phyloP scores from a whole-genome alignment of 2,888 invertebrate genomes.

The Luperina testacea region DNA sequence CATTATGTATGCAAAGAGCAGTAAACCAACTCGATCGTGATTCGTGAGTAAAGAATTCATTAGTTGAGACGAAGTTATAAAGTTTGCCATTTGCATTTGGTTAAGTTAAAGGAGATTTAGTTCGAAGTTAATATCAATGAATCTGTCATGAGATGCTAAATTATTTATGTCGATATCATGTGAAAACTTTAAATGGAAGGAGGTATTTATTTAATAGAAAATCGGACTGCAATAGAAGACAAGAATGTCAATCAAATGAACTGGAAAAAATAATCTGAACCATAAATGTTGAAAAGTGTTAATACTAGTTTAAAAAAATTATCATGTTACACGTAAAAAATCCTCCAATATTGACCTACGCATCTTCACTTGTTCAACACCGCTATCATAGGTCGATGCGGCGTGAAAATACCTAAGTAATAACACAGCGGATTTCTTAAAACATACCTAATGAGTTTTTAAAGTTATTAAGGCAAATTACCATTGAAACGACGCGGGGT shows the following conservation, averaged over 20 bases:
- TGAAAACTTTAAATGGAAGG: not conserved
- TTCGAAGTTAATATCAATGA: constrained; percentile 38
- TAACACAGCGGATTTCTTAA: constrained; percentile 72
- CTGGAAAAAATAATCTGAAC: not conserved
- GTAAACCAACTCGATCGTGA: constrained; percentile 54
- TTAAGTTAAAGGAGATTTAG: constrained; percentile 42
- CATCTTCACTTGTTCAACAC: constrained; percentile 13
- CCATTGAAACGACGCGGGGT: constrained; percentile 78
- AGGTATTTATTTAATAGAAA: not conserved
- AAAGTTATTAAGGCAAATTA: constrained; percentile 87
- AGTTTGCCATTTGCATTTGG: constrained; percentile 49
- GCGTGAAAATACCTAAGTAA: constrained; percentile 62
- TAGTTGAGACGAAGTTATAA: constrained; percentile 48
- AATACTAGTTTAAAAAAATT: not conserved
- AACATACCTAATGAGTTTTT: constrained; percentile 83
- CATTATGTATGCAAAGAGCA: constrained; percentile 56
- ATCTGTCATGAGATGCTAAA: constrained; percentile 27
- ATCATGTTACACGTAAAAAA: not conserved
- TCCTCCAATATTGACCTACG: constrained; percentile 31
- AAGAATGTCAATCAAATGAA: not conserved
- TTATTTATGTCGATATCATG: not conserved
- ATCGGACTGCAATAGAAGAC: too few species aligned
- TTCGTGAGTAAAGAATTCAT: constrained; percentile 59
- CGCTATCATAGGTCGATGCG: constrained; percentile 30
- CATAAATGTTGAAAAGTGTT: not conserved